phyloP scores from a whole-genome alignment of 2,113 vertebrate species.

The Anolis carolinensis region DNA sequence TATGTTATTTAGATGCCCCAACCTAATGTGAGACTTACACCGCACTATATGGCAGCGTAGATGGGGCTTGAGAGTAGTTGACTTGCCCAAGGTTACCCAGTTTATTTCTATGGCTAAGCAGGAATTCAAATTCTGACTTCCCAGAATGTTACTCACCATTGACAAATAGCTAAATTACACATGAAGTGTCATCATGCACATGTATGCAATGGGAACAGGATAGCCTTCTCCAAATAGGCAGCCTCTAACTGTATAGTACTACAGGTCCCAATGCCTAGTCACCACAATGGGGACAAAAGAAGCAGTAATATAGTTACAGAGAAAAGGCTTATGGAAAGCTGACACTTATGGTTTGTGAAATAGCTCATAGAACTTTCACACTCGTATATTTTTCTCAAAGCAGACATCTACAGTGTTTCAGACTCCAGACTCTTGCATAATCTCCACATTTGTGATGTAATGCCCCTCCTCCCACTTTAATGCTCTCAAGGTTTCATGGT shows the following conservation, averaged over 20 bases:
- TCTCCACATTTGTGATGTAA: accelerated
- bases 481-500: not conserved
- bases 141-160: not conserved
- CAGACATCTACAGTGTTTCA: not conserved
- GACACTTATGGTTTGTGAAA: not conserved
- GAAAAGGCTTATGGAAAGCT: not conserved
- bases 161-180: not conserved
- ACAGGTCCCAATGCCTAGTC: not conserved
- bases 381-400: not conserved
- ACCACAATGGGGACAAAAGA: not conserved
- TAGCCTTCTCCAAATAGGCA: not conserved
- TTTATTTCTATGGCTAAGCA: too few species aligned
- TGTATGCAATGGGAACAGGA: not conserved
- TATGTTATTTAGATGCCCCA: too few species aligned
- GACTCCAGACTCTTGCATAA: accelerated
- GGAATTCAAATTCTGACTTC: not conserved
- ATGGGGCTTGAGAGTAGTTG: too few species aligned
- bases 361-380: not conserved
- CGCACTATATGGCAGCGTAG: too few species aligned
- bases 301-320: not conserved
- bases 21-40: too few species aligned
- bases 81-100: too few species aligned
- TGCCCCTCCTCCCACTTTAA: not conserved
- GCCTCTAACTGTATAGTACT: not conserved
- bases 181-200: not conserved